phyloP scores from a whole-genome alignment of 1,140 invertebrate genomes.

The Neodiprion lecontei region DNA sequence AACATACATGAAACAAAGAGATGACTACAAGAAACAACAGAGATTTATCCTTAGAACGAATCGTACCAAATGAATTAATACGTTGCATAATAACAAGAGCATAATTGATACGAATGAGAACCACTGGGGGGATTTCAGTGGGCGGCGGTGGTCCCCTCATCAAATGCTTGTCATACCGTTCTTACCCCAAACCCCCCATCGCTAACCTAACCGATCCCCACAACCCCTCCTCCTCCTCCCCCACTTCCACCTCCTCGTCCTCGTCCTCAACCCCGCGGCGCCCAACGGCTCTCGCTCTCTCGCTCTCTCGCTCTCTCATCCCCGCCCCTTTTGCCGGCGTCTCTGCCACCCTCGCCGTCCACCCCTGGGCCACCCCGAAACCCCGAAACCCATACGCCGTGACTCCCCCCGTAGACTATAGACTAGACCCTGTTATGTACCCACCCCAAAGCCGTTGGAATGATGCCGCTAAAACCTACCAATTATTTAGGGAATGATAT shows the following conservation, averaged over 20 bases:
- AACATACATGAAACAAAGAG: not conserved
- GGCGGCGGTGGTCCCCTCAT: slow-evolving; percentile 55
- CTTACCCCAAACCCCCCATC: slow-evolving; percentile 50
- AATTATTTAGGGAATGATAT: slow-evolving; percentile 36
- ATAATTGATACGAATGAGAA: slow-evolving; percentile 37
- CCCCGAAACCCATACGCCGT: not conserved
- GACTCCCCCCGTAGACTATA: slow-evolving; percentile 37
- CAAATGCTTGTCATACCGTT: slow-evolving; percentile 60
- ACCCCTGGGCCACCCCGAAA: slow-evolving; percentile 22
- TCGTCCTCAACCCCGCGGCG: not conserved
- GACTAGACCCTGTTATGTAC: slow-evolving; percentile 3
- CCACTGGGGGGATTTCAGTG: slow-evolving; percentile 53
- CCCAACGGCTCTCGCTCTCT: slow-evolving; percentile 23
- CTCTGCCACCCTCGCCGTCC: slow-evolving; percentile 33
- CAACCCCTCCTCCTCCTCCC: slow-evolving; percentile 23
- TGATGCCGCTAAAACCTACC: slow-evolving; percentile 56
- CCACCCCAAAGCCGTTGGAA: slow-evolving; percentile 29
- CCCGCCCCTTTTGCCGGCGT: slow-evolving; percentile 40
- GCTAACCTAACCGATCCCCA: slow-evolving; percentile 37
- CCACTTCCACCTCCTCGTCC: not conserved
- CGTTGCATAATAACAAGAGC: not conserved
- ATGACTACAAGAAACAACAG: not conserved
- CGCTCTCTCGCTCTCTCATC: slow-evolving; percentile 22
- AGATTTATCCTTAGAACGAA: not conserved
- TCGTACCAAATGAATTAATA: too few relatives aligned